Percentiles rank a stretch among this genome's conserved stretches.
Evolutionary conservation across 2,888 invertebrate species (phyloP).

Genomic region (Dugesia japonica): DNA sequence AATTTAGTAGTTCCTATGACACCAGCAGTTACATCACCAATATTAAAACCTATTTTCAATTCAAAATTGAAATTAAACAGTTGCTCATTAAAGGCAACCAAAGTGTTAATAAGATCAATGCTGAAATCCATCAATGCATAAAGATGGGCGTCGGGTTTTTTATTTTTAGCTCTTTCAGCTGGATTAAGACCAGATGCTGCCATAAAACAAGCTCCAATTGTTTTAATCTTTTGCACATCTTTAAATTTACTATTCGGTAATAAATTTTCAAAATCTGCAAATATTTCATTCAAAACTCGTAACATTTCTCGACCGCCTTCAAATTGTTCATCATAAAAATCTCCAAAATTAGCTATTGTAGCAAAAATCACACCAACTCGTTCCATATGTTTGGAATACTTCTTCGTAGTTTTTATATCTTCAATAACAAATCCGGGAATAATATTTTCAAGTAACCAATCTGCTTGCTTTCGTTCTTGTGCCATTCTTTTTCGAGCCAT

Average conservation of each 20-base stretch:
- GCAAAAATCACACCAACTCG: constrained; percentile 84
- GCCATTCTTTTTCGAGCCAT: constrained; percentile 28
- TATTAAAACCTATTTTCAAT: constrained; percentile 64
- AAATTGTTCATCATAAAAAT: constrained; percentile 91
- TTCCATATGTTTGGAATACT: constrained; percentile 78
- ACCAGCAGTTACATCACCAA: constrained; percentile 84
- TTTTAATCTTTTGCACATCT: constrained; percentile 88
- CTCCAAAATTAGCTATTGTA: constrained; percentile 85
- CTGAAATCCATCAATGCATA: constrained; percentile 79
- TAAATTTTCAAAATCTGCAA: constrained; percentile 84
- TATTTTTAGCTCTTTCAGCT: constrained; percentile 57
- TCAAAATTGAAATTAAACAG: constrained; percentile 48
- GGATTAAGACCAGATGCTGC: constrained; percentile 85
- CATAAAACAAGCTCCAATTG: constrained; percentile 90
- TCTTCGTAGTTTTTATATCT: constrained; percentile 61
- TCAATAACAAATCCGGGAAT: constrained; percentile 70
- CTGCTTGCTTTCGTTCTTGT: constrained; percentile 80
- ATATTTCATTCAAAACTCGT: constrained; percentile 79
- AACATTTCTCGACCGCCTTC: constrained; percentile 81
- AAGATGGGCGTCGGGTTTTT: constrained; percentile 59
- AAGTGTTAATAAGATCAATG: constrained; percentile 62
- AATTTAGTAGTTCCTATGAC: constrained; percentile 84
- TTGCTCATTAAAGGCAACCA: constrained; percentile 43
- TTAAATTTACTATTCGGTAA: constrained; percentile 64
- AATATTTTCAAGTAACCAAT: constrained; percentile 85